Evolutionary conservation across 2,113 vertebrate genomes (phyloP).

Genomic region (Mobula hypostoma): DNA sequence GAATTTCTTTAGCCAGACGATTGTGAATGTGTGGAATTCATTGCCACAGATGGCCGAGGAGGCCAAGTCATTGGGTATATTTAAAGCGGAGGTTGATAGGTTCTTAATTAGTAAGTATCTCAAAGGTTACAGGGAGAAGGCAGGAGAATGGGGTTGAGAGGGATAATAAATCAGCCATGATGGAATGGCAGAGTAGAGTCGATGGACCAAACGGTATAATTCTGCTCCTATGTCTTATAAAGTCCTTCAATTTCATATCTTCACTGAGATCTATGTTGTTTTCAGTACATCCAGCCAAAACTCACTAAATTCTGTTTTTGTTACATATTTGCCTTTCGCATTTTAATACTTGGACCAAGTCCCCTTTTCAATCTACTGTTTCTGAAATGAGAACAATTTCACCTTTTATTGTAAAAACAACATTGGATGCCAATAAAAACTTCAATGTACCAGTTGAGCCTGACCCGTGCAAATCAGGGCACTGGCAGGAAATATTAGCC

Average conservation of each 20-base stretch:
- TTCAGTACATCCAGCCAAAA: background rate
- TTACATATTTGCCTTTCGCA: background rate
- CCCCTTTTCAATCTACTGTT: background rate
- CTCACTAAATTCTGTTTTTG: background rate
- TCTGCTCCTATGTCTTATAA: background rate
- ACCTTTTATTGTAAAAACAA: background rate
- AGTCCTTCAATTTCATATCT: background rate
- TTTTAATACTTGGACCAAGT: background rate
- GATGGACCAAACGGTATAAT: no score
- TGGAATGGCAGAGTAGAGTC: no score
- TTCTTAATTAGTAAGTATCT: no score
- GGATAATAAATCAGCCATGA: no score
- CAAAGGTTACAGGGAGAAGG: no score
- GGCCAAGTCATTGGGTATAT: no score
- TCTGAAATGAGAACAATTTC: background rate
- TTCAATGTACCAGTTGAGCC: background rate
- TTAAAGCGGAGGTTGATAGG: no score
- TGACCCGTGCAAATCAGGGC: background rate
- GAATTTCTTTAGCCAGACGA: no score
- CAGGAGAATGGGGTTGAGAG: no score
- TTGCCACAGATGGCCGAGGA: no score
- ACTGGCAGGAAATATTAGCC: no score
- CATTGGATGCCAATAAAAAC: background rate
- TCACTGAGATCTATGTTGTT: background rate
- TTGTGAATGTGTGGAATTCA: no score